Evolutionary conservation across 2,113 vertebrate species (phyloP).

Genomic region (Scophthalmus maximus): DNA sequence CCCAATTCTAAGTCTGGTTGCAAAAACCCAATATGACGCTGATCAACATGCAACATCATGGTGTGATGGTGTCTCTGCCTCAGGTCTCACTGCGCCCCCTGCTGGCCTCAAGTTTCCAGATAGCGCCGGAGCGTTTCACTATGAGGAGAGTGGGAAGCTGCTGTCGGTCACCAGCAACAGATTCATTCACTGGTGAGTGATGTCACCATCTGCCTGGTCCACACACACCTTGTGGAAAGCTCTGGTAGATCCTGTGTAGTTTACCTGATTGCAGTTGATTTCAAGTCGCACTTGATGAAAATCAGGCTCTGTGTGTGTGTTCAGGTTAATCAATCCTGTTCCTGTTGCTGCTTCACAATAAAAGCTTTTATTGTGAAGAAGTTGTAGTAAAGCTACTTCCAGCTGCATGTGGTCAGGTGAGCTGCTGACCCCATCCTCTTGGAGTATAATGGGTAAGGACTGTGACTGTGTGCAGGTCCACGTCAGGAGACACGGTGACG

Average conservation of each 20-base stretch:
- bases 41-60: no score
- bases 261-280: no score
- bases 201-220: no score
- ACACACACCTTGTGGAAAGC: no score
- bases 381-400: background rate
- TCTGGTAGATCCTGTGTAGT: no score
- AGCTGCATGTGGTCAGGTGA: background rate
- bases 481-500: conserved; percentile 87
- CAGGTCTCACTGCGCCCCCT: conserved; percentile 76
- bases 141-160: conserved; percentile 88
- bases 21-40: no score
- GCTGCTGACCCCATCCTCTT: no score
- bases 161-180: conserved; percentile 89
- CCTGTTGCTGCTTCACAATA: background rate
- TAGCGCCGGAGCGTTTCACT: conserved; percentile 90
- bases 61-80: conserved; percentile 7
- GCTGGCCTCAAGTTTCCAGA: conserved; percentile 85
- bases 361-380: background rate
- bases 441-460: accelerated
- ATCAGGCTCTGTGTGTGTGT: background rate
- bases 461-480: conserved; percentile 81
- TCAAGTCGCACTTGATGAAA: no score
- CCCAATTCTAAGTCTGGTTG: no score
- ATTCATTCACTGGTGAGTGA: conserved; percentile 92
- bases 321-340: no score